A percentile compares a stretch with the other conserved stretches of the same genome.
phyloP scores from a whole-genome alignment of 2,113 vertebrate species.

The Muscicapa adusta region DNA sequence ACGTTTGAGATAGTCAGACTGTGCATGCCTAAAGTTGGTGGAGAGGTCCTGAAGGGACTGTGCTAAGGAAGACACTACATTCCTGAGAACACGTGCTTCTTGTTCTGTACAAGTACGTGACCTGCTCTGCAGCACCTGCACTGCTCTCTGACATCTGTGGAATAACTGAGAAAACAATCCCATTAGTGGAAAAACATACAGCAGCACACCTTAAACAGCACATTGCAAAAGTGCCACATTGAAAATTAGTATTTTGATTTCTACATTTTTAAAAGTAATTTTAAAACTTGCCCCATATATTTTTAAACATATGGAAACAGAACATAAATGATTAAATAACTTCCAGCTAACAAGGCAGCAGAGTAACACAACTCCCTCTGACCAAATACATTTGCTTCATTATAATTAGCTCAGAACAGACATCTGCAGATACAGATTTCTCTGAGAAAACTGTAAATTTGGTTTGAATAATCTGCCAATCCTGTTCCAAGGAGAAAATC shows the following conservation, averaged over 20 bases:
- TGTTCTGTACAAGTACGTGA: constrained; percentile 87
- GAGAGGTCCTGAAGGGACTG: constrained; percentile 95
- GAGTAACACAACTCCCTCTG: background rate
- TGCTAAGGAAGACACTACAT: constrained; percentile 92
- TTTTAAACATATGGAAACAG: background rate
- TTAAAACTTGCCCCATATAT: background rate
- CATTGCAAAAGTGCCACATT: background rate
- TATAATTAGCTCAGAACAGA: background rate
- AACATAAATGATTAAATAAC: background rate
- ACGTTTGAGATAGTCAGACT: constrained; percentile 97
- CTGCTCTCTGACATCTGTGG: constrained; percentile 93
- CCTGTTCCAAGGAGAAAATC: background rate
- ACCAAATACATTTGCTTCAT: background rate
- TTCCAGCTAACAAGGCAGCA: background rate
- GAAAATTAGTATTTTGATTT: background rate
- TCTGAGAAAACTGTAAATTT: background rate
- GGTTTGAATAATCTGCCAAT: background rate
- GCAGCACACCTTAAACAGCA: background rate
- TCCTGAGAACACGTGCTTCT: constrained; percentile 88
- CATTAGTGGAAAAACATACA: background rate
- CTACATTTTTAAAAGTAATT: background rate
- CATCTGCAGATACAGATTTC: background rate
- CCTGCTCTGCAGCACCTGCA: constrained; percentile 84
- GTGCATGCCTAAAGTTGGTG: constrained; percentile 88
- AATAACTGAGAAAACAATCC: constrained; percentile 83